Evolutionary conservation across 2,113 vertebrate species (phyloP).

Genomic region (Vulpes vulpes): DNA sequence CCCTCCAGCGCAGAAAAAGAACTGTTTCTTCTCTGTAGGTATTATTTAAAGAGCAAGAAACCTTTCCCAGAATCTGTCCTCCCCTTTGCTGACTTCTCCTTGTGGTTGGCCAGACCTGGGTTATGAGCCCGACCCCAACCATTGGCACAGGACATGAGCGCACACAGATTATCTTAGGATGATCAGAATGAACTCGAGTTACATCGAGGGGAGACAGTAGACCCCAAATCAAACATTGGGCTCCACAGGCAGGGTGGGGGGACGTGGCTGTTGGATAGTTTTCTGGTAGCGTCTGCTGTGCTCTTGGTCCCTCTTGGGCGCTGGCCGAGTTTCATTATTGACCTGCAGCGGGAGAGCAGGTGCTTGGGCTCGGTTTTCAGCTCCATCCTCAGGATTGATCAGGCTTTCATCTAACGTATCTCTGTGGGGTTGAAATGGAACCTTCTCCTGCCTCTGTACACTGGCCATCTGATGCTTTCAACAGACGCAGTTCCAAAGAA

Average conservation of each 20-base stretch:
- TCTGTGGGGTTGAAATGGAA: neutral
- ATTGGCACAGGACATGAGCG: neutral
- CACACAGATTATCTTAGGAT: neutral
- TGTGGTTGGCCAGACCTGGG: neutral
- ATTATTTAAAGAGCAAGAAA: slow-evolving; percentile 39
- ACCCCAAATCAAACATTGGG: neutral
- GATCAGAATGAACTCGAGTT: neutral
- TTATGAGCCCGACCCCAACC: neutral
- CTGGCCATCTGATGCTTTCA: neutral
- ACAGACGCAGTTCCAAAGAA: neutral
- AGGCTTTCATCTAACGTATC: neutral
- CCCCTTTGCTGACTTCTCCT: neutral
- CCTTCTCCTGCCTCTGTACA: neutral
- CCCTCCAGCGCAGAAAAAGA: neutral
- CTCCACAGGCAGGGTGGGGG: neutral
- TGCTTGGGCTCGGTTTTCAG: neutral
- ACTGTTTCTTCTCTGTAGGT: neutral
- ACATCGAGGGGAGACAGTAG: neutral
- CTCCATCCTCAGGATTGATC: neutral
- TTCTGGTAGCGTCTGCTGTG: neutral
- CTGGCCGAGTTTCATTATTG: neutral
- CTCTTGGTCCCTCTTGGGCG: neutral
- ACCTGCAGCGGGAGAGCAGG: neutral
- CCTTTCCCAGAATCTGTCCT: neutral
- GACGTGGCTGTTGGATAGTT: neutral